Conservation (phyloP, 2,797 vertebrate genomes). For the Sitta carolinensis region DNA sequence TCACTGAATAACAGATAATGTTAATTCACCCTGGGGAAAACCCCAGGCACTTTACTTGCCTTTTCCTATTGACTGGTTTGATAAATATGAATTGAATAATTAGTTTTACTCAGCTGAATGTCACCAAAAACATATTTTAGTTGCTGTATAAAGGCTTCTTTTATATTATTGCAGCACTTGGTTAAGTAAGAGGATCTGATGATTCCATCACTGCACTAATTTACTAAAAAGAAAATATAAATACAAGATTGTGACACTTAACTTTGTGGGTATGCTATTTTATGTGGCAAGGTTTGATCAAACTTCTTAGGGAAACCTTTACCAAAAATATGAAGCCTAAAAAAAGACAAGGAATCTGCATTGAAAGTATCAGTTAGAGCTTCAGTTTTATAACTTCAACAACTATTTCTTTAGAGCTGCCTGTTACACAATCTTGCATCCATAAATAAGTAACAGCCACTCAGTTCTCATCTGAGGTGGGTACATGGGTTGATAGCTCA, state of each 20-base stretch:
- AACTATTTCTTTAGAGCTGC: neutral
- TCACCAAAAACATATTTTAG: neutral
- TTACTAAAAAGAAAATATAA: neutral
- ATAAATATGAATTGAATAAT: neutral
- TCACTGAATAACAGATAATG: neutral
- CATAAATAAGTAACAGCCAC: neutral
- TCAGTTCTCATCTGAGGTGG: neutral
- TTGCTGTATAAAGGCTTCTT: neutral
- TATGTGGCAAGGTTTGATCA: neutral
- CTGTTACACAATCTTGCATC: neutral
- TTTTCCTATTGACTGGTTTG: neutral
- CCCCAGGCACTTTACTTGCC: neutral
- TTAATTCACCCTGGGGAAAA: neutral
- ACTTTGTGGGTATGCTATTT: neutral
- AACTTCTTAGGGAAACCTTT: neutral
- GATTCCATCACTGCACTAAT: neutral
- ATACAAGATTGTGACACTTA: neutral
- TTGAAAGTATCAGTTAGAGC: neutral
- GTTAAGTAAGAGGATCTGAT: neutral
- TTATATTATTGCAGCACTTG: neutral
- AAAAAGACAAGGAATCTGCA: neutral
- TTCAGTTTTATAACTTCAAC: neutral
- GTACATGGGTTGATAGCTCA: neutral
- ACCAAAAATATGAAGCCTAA: neutral
- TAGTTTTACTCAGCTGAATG: neutral